Percentiles rank a stretch among this genome's conserved stretches.
Evolutionary conservation across 2,888 invertebrate genomes (phyloP).

Genomic region (Dilophus febrilis): DNA sequence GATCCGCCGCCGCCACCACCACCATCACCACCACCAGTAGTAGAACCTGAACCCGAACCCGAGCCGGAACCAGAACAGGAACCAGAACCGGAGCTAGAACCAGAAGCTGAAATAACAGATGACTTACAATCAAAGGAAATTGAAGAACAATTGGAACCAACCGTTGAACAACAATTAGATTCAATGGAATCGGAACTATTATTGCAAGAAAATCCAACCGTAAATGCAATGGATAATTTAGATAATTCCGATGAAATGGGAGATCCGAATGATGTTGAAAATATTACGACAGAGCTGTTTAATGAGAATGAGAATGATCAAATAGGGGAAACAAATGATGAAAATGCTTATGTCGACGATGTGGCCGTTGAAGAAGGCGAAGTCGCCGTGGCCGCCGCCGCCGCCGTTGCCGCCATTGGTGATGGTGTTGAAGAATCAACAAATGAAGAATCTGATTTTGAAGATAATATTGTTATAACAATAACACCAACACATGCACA

Average conservation of each 20-base stretch:
- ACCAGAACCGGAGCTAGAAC: not conserved
- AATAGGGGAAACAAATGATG: not conserved
- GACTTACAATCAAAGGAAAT: too few species aligned
- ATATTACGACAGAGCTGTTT: not conserved
- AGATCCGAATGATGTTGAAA: too few species aligned
- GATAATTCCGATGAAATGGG: not conserved
- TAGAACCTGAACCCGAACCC: not conserved
- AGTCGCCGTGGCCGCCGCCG: not conserved
- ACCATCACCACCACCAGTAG: not conserved
- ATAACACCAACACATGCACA: constrained; percentile 31
- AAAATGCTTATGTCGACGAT: not conserved
- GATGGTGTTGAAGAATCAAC: constrained; percentile 8
- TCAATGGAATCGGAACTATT: too few species aligned
- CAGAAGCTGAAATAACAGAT: not conserved
- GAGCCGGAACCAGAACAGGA: not conserved
- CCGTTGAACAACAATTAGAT: too few species aligned
- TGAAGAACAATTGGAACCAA: too few species aligned
- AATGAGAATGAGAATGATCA: not conserved
- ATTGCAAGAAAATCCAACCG: too few species aligned
- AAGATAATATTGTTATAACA: constrained; percentile 41
- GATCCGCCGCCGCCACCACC: not conserved
- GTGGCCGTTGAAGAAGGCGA: constrained; percentile 1
- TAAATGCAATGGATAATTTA: too few species aligned
- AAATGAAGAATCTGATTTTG: constrained; percentile 34
- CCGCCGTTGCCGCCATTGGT: not conserved